Base-by-base conservation (phyloP, 2,113 vertebrate genomes). In the Neolamprologus longior region DNA sequence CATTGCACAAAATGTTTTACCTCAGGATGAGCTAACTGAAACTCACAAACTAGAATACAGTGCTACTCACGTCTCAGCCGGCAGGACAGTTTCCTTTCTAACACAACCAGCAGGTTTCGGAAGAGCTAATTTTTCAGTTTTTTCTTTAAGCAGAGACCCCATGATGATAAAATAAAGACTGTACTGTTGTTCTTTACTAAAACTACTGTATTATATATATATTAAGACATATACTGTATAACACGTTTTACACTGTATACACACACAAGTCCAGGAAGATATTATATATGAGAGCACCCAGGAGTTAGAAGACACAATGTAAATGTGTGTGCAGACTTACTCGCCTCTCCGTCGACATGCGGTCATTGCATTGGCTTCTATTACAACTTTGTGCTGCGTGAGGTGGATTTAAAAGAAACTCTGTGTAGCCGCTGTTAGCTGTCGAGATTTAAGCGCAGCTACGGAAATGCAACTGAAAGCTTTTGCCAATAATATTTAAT, bases 1-100 rank as follows among this genome's bases (percentile, higher is more conserved):
- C 92, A 86, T 91, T 88, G 91, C 93, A 95, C 94, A 93, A 90
- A 79, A 88, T 92, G 83, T 94, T 93, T 93, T 91, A 95, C 95
- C 95, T 95, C 95, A 95, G 95, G 95, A 95, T 89, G 79, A 93
- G 82, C 89, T 78, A 92, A 92, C 84, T 84, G 76, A 91, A 90
- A 83, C 87, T 86, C 83, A 87, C 88, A 93, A 53, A 90, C 84
- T 58, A 57, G 53, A 50, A 89, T 12, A 80, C 88, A 89, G 81
- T 58, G 85, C 87, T 89, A 19, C 35, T 90, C 89, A 85, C 88
- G 14, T 17, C 88, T 92, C 89, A 88, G 88, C 88, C 63, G 88
- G 84, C 88, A 83, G 89, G 86, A 88, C 37, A 81, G 73, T 85
- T 92, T 80, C 4, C 71, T 90, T 84, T 89, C 66, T 42, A 90